A percentile compares a stretch with the other conserved stretches of the same genome.
These are phyloP conservation scores for Cathartes aura DNA, from an alignment of 2,113 vertebrate genomes.

Conservation along the genomic window DNA sequence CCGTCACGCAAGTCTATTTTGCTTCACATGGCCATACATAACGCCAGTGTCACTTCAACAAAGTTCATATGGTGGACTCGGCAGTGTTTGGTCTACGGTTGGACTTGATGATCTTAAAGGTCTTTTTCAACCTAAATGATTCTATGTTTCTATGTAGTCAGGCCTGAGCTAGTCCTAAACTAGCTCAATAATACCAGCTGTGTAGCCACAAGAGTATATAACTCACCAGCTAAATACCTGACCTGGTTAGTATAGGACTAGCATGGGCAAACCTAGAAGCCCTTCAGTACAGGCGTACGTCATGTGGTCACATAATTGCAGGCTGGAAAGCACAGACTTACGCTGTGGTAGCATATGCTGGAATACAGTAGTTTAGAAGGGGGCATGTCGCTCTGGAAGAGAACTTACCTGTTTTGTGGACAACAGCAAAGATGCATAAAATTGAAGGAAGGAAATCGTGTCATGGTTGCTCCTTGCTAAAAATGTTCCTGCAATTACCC, in stretches of 20 bases:
- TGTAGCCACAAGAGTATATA: not conserved
- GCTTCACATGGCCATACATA: not conserved
- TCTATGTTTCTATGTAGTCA: not conserved
- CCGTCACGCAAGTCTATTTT: not conserved
- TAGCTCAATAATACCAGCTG: not conserved
- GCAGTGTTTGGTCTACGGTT: not conserved
- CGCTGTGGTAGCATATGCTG: not conserved
- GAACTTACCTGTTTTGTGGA: not conserved
- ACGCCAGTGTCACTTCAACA: not conserved
- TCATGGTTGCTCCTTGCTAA: not conserved
- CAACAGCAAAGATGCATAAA: not conserved
- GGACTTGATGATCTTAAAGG: not conserved
- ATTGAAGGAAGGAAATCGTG: fast-evolving
- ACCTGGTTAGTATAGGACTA: not conserved
- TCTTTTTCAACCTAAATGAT: not conserved
- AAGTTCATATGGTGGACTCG: not conserved
- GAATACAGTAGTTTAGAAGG: not conserved
- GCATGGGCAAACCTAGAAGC: not conserved
- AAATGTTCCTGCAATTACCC: not conserved
- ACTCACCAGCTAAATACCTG: not conserved
- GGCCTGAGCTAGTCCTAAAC: not conserved
- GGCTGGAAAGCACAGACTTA: not conserved
- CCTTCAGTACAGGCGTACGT: not conserved
- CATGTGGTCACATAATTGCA: not conserved
- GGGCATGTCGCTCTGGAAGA: fast-evolving